Evolutionary conservation across 92 coral and sea anemone genomes (phyloP).

Genomic region (Paragorgia papillata): DNA sequence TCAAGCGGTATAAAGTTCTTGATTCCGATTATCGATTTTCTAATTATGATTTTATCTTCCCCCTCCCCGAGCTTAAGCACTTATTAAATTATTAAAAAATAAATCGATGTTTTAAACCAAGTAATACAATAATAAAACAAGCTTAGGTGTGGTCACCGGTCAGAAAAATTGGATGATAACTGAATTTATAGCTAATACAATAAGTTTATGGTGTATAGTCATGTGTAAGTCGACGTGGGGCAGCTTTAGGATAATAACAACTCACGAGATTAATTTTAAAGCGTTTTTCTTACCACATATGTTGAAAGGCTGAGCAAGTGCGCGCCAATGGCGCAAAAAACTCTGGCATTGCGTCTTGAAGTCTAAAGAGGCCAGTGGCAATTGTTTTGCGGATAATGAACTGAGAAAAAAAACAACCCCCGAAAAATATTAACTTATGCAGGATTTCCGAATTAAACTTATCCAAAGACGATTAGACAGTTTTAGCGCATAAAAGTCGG

Average conservation of each 20-base stretch:
- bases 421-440: not conserved
- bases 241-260: slow-evolving; percentile 6
- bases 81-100: not conserved
- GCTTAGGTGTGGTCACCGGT: too few relatives aligned
- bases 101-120: too few relatives aligned
- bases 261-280: not conserved
- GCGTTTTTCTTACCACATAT: not conserved
- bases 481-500: slow-evolving; percentile 28
- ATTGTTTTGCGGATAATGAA: slow-evolving; percentile 4
- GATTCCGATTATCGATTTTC: not conserved
- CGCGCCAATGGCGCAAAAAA: not conserved
- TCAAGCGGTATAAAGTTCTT: not conserved
- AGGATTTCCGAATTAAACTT: slow-evolving; percentile 39
- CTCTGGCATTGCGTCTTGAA: too few relatives aligned
- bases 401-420: not conserved
- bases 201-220: too few relatives aligned
- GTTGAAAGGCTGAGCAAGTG: not conserved
- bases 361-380: too few relatives aligned
- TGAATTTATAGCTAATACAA: too few relatives aligned
- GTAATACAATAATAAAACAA: too few relatives aligned
- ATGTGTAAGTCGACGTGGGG: too few relatives aligned
- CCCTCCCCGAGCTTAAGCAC: not conserved
- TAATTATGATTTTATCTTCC: not conserved
- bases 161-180: too few relatives aligned
- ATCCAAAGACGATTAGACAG: slow-evolving; percentile 10